Evolutionary conservation across 2,888 invertebrate genomes (phyloP).

Genomic region (Tenthredo livida): DNA sequence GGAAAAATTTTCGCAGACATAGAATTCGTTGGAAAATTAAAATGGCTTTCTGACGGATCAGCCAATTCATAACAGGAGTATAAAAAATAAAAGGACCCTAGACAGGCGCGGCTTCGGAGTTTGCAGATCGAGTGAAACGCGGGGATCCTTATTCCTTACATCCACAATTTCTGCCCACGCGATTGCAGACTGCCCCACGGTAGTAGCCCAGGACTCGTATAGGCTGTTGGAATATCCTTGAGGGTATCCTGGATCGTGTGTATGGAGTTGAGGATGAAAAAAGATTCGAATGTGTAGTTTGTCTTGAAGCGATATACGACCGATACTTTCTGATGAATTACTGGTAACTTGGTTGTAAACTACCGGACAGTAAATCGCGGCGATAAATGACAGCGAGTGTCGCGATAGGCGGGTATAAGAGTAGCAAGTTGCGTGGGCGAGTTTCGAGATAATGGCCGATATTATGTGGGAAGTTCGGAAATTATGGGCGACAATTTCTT

Average conservation of each 20-base stretch:
- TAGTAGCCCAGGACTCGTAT: not conserved
- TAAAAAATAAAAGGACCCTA: not conserved
- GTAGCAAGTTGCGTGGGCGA: constrained; percentile 46
- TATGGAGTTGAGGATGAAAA: not conserved
- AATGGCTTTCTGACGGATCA: not conserved
- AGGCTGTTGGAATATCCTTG: not conserved
- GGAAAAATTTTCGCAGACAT: too few relatives aligned
- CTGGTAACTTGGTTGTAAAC: constrained; percentile 55
- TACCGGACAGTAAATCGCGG: constrained; percentile 49
- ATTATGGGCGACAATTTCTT: constrained; percentile 45
- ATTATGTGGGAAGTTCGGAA: constrained; percentile 48
- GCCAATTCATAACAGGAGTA: not conserved
- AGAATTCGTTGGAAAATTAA: not conserved
- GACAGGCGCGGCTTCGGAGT: constrained; percentile 13
- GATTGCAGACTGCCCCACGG: not conserved
- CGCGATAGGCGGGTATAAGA: constrained; percentile 2
- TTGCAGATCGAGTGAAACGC: not conserved
- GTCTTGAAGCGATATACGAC: constrained; percentile 62
- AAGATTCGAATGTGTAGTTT: constrained; percentile 29
- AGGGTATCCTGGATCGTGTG: not conserved
- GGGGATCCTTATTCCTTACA: not conserved
- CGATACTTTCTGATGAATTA: constrained; percentile 64
- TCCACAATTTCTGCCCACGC: constrained; percentile 1
- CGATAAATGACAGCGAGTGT: constrained; percentile 42
- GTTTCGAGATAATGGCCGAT: constrained; percentile 44